phyloP scores from a whole-genome alignment of 2,888 invertebrate genomes.

The Danaus chrysippus region DNA sequence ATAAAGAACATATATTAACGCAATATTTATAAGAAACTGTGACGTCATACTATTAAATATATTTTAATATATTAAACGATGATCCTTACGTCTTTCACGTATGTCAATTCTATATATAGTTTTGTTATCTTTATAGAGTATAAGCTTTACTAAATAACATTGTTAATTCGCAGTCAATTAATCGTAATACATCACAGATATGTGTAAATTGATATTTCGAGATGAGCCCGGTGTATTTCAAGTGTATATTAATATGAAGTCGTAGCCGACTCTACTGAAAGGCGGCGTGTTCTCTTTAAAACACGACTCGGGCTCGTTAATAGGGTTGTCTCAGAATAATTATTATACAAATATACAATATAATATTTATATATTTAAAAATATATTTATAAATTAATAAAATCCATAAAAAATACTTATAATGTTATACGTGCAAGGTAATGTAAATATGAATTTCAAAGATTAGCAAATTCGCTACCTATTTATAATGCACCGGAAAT shows the following conservation, averaged over 20 bases:
- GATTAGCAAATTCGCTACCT: too few relatives aligned
- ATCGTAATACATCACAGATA: slow-evolving; percentile 26
- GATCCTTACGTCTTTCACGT: too few relatives aligned
- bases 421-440: too few relatives aligned
- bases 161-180: slow-evolving; percentile 22
- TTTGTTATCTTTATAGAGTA: too few relatives aligned
- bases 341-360: neutral
- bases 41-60: too few relatives aligned
- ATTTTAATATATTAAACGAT: too few relatives aligned
- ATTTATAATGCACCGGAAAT: too few relatives aligned
- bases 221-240: slow-evolving; percentile 43
- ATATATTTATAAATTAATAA: neutral
- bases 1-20: too few relatives aligned
- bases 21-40: too few relatives aligned
- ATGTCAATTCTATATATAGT: too few relatives aligned
- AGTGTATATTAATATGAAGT: slow-evolving; percentile 59
- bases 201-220: slow-evolving; percentile 49
- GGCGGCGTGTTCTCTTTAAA: slow-evolving; percentile 66
- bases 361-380: neutral
- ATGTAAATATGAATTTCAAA: too few relatives aligned
- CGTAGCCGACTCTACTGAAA: slow-evolving; percentile 49
- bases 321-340: slow-evolving; percentile 31
- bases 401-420: too few relatives aligned
- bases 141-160: neutral
- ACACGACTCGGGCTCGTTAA: slow-evolving; percentile 32